Evolutionary conservation across 2,888 invertebrate genomes (phyloP).

Genomic region (Ennomos quercinarius): DNA sequence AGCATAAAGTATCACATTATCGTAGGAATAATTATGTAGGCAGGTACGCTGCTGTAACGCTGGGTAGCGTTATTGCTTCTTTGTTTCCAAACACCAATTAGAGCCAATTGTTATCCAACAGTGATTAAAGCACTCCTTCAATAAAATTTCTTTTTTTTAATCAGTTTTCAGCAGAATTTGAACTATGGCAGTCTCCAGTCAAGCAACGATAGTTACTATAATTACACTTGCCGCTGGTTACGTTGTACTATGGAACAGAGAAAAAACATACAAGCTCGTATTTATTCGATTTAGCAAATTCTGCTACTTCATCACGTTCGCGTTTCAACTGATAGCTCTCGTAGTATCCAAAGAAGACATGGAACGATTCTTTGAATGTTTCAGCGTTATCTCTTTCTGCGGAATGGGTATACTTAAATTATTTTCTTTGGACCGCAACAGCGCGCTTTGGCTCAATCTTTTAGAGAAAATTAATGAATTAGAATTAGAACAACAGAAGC

Average conservation of each 20-base stretch:
- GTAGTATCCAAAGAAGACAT: constrained; percentile 51
- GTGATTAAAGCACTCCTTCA: constrained; percentile 1
- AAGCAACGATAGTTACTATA: constrained; percentile 1
- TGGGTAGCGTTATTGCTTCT: constrained; percentile 7
- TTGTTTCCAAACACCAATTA: constrained; percentile 28
- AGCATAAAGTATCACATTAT: constrained; percentile 13
- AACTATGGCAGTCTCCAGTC: constrained; percentile 9
- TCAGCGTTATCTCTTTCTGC: constrained; percentile 66
- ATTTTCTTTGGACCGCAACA: constrained; percentile 48
- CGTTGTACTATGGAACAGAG: constrained; percentile 49
- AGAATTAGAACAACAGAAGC: constrained; percentile 52
- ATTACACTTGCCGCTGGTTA: constrained; percentile 40
- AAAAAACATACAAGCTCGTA: constrained; percentile 42
- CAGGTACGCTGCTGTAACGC: too few species aligned
- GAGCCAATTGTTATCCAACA: constrained; percentile 3
- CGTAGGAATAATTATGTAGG: constrained; percentile 2
- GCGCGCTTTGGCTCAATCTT: constrained; percentile 54
- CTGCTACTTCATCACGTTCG: constrained; percentile 51
- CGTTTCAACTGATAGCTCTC: constrained; percentile 56
- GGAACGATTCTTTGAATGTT: constrained; percentile 62
- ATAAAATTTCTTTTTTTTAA: neutral
- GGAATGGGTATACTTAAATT: constrained; percentile 67
- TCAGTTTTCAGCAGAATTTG: neutral
- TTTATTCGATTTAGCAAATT: constrained; percentile 46
- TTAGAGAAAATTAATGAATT: constrained; percentile 49